These are phyloP conservation scores for Diadumene lineata DNA, from an alignment of 92 coral and sea anemone species.

Conservation along the genomic window DNA sequence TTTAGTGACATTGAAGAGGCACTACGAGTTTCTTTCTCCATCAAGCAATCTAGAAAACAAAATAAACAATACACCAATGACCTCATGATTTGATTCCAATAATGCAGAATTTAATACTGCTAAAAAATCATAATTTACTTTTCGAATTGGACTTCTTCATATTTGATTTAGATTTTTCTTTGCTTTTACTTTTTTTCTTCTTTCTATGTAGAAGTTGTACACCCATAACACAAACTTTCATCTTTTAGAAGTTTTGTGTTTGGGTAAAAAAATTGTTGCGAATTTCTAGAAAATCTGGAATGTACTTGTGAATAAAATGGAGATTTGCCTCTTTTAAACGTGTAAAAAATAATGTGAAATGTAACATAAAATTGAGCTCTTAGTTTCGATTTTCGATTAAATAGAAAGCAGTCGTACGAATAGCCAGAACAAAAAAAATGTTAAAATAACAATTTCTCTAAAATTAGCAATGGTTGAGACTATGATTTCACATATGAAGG, in stretches of 20 bases:
- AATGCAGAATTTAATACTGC: constrained; percentile 1
- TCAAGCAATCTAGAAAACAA: not conserved
- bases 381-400: not conserved
- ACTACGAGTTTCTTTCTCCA: not conserved
- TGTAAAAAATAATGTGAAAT: not conserved
- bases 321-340: not conserved
- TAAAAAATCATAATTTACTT: constrained; percentile 6
- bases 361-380: not conserved
- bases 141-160: not conserved
- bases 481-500: not conserved
- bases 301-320: not conserved
- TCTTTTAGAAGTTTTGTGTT: constrained; percentile 3
- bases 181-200: constrained; percentile 1
- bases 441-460: not conserved
- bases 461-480: not conserved
- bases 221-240: constrained; percentile 25
- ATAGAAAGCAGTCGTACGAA: no score
- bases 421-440: not conserved
- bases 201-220: constrained; percentile 13
- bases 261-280: not conserved
- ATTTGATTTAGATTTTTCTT: not conserved
- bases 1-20: not conserved
- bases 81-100: no score
- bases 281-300: not conserved
- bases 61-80: not conserved